phyloP scores from a whole-genome alignment of 2,113 vertebrate species.

The Microtus ochrogaster region DNA sequence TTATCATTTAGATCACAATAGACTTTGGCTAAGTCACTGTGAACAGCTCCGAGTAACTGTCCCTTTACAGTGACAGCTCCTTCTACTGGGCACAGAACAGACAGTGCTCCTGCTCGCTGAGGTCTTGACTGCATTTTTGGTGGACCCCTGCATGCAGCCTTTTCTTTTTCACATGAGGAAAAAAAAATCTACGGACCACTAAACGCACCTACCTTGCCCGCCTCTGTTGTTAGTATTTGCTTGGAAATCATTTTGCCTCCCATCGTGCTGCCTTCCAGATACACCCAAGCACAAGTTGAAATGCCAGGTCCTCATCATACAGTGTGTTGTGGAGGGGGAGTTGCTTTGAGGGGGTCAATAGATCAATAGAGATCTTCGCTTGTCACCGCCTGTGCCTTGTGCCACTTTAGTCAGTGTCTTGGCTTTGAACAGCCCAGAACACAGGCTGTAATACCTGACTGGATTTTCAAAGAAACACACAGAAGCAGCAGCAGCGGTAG shows the following conservation, averaged over 20 bases:
- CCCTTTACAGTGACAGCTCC: slow-evolving; percentile 20
- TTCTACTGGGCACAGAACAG: neutral
- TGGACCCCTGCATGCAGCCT: too few relatives aligned
- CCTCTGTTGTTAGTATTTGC: neutral
- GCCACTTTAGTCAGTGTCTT: neutral
- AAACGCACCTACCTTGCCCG: neutral
- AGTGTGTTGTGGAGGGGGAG: neutral
- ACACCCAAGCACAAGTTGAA: neutral
- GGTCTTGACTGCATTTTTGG: neutral
- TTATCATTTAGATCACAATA: neutral
- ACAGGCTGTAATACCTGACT: neutral
- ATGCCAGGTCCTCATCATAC: neutral
- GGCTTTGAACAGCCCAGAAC: neutral
- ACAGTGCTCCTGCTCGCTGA: neutral
- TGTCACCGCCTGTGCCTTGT: neutral
- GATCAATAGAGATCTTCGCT: slow-evolving; percentile 5
- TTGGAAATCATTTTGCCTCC: slow-evolving; percentile 8
- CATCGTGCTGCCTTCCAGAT: neutral
- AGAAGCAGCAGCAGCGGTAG: neutral
- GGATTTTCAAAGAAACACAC: slow-evolving; percentile 2
- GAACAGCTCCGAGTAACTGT: neutral
- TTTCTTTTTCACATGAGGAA: neutral
- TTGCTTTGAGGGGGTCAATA: neutral
- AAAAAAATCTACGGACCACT: neutral
- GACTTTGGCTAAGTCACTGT: neutral